Evolutionary conservation across 2,888 invertebrate species (phyloP).

Genomic region (Hydropsyche betteni): DNA sequence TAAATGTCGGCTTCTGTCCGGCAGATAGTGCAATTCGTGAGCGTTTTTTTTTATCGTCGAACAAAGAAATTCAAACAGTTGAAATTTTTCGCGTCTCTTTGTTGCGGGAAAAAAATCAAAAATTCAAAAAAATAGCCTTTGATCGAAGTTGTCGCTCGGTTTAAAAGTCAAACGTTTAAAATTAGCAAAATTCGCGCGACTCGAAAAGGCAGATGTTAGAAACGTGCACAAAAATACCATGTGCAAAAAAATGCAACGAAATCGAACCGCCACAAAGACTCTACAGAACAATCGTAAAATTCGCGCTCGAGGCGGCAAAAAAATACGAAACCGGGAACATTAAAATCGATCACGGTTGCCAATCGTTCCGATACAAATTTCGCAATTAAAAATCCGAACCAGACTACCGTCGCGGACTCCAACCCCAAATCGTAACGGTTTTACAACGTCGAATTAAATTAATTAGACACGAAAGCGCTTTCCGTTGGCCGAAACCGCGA

Average conservation of each 20-base stretch:
- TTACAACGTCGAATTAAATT: background rate
- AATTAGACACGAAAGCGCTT: background rate
- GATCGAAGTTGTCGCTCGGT: too few species aligned
- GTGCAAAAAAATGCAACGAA: background rate
- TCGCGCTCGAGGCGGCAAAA: too few species aligned
- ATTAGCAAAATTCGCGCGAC: background rate
- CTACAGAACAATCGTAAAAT: too few species aligned
- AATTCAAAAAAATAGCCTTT: background rate
- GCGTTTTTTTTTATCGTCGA: background rate
- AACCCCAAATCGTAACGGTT: too few species aligned
- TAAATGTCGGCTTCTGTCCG: background rate
- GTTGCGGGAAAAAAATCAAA: background rate
- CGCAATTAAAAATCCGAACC: too few species aligned
- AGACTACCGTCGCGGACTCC: too few species aligned
- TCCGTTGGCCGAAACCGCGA: constrained; percentile 35
- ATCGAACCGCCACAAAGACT: too few species aligned
- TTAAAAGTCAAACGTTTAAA: background rate
- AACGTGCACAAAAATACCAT: background rate
- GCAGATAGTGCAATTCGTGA: constrained; percentile 1
- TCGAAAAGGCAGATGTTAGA: background rate
- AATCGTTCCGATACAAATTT: too few species aligned
- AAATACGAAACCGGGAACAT: too few species aligned
- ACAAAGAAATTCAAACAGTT: constrained; percentile 18
- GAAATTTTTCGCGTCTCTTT: background rate
- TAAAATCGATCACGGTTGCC: too few species aligned